These are phyloP conservation scores for Lota lota DNA, from an alignment of 2,113 vertebrate species.

Conservation along the genomic window DNA sequence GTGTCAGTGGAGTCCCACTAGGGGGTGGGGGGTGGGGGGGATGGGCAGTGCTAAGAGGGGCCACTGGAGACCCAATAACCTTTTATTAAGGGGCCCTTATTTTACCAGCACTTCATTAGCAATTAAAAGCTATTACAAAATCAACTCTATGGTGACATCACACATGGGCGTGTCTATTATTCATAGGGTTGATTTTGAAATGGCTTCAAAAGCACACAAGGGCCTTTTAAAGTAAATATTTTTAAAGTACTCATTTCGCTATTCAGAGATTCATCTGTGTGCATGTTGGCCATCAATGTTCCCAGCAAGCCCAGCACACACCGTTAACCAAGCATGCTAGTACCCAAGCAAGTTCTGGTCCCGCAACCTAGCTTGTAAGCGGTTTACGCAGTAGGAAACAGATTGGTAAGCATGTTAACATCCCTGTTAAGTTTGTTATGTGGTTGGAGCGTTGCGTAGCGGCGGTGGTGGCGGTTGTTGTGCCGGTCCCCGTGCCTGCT, in stretches of 20 bases:
- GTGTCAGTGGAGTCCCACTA: slow-evolving; percentile 62
- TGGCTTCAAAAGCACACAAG: no score
- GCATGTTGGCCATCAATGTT: no score
- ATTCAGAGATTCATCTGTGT: no score
- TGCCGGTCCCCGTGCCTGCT: slow-evolving; percentile 61
- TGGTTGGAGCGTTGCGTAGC: slow-evolving; percentile 36
- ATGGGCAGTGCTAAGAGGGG: slow-evolving; percentile 38
- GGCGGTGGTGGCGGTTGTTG: slow-evolving; percentile 45
- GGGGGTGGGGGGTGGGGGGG: no score
- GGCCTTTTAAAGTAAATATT: no score
- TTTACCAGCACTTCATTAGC: no score
- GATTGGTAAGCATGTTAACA: slow-evolving; percentile 42
- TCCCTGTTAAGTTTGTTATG: slow-evolving; percentile 39
- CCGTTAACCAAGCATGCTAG: background rate
- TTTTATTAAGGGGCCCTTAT: slow-evolving; percentile 2
- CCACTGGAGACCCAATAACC: slow-evolving; percentile 30
- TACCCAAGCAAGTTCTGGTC: background rate
- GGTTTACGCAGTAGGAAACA: slow-evolving; percentile 26
- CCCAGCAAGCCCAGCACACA: slow-evolving; percentile 7
- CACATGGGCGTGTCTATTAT: no score
- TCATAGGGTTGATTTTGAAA: no score
- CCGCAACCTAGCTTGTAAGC: slow-evolving; percentile 43
- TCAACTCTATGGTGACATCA: no score
- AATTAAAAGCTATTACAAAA: no score
- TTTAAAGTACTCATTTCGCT: no score